Evolutionary conservation across 2,888 invertebrate genomes (phyloP).

Genomic region (Oegoconia quadripuncta): DNA sequence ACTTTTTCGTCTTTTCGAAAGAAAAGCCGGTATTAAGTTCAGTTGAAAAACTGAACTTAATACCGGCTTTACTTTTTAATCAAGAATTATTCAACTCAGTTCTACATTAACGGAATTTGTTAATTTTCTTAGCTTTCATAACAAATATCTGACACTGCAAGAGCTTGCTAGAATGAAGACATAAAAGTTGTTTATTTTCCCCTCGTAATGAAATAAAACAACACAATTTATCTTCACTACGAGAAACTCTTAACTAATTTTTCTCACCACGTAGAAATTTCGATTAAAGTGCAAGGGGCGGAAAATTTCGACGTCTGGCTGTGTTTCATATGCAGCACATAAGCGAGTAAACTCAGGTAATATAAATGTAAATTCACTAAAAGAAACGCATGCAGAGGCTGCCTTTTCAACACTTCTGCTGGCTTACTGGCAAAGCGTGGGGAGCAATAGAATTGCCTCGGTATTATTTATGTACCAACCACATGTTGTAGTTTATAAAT

Average conservation of each 20-base stretch:
- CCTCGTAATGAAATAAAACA: too few species aligned
- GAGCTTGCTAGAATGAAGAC: neutral
- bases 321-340: conserved; percentile 39
- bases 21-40: too few species aligned
- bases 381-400: conserved; percentile 37
- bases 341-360: conserved; percentile 44
- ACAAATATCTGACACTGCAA: too few species aligned
- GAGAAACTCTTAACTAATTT: too few species aligned
- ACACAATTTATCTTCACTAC: too few species aligned
- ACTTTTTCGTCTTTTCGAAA: too few species aligned
- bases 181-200: neutral
- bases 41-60: too few species aligned
- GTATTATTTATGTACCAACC: neutral
- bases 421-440: conserved; percentile 14
- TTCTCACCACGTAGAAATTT: conserved; percentile 21
- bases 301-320: conserved; percentile 34
- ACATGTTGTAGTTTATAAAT: neutral
- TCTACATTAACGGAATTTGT: too few species aligned
- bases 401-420: conserved; percentile 19
- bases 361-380: conserved; percentile 58
- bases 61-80: too few species aligned
- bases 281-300: conserved; percentile 39
- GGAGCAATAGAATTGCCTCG: neutral
- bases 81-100: too few species aligned
- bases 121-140: too few species aligned